phyloP scores from a whole-genome alignment of 2,888 invertebrate genomes.

The Eulithis testata region DNA sequence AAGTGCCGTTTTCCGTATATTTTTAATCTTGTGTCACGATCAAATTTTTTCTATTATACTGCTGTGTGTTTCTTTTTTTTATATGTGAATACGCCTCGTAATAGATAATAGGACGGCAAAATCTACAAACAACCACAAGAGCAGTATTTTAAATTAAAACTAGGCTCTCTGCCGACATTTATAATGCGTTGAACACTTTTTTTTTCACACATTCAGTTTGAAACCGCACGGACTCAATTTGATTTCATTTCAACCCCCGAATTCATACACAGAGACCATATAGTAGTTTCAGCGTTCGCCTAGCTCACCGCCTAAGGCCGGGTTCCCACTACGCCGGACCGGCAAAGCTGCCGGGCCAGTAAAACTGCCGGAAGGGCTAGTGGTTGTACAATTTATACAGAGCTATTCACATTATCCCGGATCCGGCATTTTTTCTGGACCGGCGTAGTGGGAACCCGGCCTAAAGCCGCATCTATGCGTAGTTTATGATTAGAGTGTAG shows the following conservation, averaged over 20 bases:
- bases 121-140: slow-evolving; percentile 58
- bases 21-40: slow-evolving; percentile 8
- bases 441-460: too few species aligned
- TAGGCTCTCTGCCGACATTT: slow-evolving; percentile 20
- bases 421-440: too few species aligned
- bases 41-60: not conserved
- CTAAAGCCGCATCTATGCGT: too few species aligned
- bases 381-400: too few species aligned
- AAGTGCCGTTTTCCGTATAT: slow-evolving; percentile 9
- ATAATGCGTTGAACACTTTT: slow-evolving; percentile 18
- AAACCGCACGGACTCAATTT: too few species aligned
- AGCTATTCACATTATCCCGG: too few species aligned
- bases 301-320: too few species aligned
- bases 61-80: not conserved
- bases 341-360: too few species aligned
- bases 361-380: too few species aligned
- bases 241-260: not conserved
- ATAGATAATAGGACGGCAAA: slow-evolving; percentile 53
- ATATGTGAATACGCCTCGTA: slow-evolving; percentile 10
- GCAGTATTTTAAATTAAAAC: slow-evolving; percentile 39
- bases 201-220: not conserved
- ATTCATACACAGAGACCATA: too few species aligned
- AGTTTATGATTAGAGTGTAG: not conserved
- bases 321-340: too few species aligned
- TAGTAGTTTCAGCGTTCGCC: too few species aligned